Evolutionary conservation across 2,113 vertebrate genomes (phyloP).

Genomic region (Platysternon megacephalum): DNA sequence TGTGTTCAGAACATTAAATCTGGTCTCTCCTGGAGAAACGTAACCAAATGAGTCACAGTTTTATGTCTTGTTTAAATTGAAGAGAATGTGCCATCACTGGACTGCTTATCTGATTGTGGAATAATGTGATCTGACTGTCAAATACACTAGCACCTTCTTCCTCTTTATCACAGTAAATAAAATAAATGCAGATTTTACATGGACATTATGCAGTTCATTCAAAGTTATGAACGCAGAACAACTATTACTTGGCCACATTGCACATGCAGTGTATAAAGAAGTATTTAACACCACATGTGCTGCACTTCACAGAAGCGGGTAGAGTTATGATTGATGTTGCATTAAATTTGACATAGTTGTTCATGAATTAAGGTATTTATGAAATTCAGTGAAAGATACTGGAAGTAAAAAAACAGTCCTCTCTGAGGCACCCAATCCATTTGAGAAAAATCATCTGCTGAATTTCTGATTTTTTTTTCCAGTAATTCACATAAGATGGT

Average conservation of each 20-base stretch:
- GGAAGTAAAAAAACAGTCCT: not conserved
- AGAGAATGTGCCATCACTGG: not conserved
- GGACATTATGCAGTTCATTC: not conserved
- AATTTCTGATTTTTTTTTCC: not conserved
- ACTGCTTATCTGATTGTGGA: not conserved
- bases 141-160: not conserved
- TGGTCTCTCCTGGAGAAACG: not conserved
- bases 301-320: not conserved
- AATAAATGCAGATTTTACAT: not conserved
- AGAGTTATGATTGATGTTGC: not conserved
- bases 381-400: not conserved
- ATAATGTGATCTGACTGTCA: not conserved
- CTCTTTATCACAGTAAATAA: not conserved
- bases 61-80: not conserved
- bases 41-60: not conserved
- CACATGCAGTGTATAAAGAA: not conserved
- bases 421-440: not conserved
- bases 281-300: not conserved
- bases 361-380: not conserved
- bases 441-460: not conserved
- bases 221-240: not conserved
- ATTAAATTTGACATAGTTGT: not conserved
- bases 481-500: not conserved
- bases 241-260: not conserved
- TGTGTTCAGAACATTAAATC: fast-evolving